Conservation (phyloP, 2,888 invertebrate genomes). For the Strigamia maritima region DNA sequence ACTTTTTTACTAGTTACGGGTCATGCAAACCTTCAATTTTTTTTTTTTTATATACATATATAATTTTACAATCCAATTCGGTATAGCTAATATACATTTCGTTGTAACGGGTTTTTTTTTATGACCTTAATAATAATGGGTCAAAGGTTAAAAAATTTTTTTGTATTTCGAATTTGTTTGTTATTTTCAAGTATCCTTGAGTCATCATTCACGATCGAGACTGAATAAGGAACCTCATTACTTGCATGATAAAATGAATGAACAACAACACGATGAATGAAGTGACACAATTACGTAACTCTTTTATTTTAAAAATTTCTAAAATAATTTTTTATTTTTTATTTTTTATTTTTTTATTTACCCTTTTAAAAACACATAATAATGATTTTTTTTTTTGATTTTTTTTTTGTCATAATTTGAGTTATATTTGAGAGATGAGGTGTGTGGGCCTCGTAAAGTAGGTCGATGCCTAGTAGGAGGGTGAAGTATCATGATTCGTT, state of each 20-base stretch:
- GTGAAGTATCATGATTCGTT: not conserved
- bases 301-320: not conserved
- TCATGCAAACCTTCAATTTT: not conserved
- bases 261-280: not conserved
- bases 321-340: not conserved
- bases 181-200: not conserved
- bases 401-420: not conserved
- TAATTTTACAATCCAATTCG: too few species aligned
- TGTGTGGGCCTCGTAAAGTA: not conserved
- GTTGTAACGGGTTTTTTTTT: not conserved
- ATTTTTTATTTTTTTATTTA: not conserved
- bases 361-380: too few species aligned
- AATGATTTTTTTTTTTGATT: too few species aligned
- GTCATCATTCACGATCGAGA: too few species aligned
- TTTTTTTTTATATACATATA: too few species aligned
- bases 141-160: too few species aligned
- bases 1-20: not conserved
- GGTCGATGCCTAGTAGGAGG: not conserved
- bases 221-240: too few species aligned
- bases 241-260: too few species aligned
- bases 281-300: not conserved
- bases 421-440: not conserved
- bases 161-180: not conserved
- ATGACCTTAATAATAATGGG: too few species aligned
- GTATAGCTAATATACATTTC: too few species aligned